These are phyloP conservation scores for Tetraodon nigroviridis DNA, from an alignment of 2,113 vertebrate genomes.

Conservation along the genomic window DNA sequence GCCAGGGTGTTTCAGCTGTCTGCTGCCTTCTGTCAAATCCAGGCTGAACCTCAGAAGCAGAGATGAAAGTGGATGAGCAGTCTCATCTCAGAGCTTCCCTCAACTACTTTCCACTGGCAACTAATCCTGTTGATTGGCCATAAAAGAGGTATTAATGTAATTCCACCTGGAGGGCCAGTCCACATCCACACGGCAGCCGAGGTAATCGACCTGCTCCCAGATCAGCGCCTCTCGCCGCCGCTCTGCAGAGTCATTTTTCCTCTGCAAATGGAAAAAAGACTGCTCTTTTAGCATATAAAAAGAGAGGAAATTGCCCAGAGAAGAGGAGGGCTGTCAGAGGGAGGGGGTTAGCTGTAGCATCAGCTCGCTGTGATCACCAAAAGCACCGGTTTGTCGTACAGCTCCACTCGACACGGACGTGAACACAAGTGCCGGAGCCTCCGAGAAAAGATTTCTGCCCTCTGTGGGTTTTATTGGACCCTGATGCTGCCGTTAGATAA, in stretches of 20 bases:
- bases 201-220: conserved; percentile 67
- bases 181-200: conserved; percentile 62
- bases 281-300: conserved; percentile 66
- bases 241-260: conserved; percentile 53
- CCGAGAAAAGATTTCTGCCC: conserved; percentile 50
- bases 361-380: conserved; percentile 61
- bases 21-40: conserved; percentile 44
- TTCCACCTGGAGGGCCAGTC: conserved; percentile 64
- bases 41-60: conserved; percentile 52
- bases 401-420: conserved; percentile 61
- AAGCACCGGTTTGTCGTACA: conserved; percentile 62
- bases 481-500: conserved; percentile 46
- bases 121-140: conserved; percentile 61
- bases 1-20: conserved; percentile 33
- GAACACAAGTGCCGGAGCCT: conserved; percentile 65
- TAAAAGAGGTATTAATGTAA: conserved; percentile 67
- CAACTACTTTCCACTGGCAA: conserved; percentile 57
- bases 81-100: conserved; percentile 51
- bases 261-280: conserved; percentile 69
- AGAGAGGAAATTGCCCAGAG: conserved; percentile 45
- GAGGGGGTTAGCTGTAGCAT: conserved; percentile 36
- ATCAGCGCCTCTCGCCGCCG: conserved; percentile 44
- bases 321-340: conserved; percentile 26
- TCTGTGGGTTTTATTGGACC: background rate
- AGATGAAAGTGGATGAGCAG: conserved; percentile 58